Evolutionary conservation across 2,797 vertebrate species (phyloP), one percentile per base, ranked within the genome.

Genomic region (Acanthurus lineatus): DNA sequence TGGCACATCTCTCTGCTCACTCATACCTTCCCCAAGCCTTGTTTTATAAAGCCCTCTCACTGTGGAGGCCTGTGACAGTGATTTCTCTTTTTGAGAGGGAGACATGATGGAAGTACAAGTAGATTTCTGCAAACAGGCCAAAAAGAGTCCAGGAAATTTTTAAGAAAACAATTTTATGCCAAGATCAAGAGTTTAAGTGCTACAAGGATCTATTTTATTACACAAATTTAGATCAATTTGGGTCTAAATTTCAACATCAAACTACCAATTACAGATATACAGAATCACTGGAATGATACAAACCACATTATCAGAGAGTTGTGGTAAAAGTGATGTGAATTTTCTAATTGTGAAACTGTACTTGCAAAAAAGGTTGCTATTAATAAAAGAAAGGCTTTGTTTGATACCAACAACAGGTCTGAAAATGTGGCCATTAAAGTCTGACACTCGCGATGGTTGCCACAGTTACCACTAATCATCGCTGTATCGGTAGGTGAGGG

Each of bases 391-490:
- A 80, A 72, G 58, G 73, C 77, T 89, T 83, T 79, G 85, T 82
- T 64, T 85, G 64, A 76, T 76, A 65, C 77, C 58, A 65, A 88
- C 78, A 83, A 84, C 76, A 60, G 60, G 79, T 75, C 85, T 68
- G 70, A 65, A 89, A 87, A 81, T 75, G 82, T 83, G 81, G 53
- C 84, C 77, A 87, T 87, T 77, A 82, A 61, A 64, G 72, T 85
- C 65, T 60, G 79, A 85, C 59, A 70, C 71, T 11, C 47, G 76
- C 16, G 20, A 76, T 5, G 22, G 88, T 91, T 90, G 82, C 85
- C 89, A 90, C 82, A 80, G 91, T 87, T 81, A 91, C 89, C 47
- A 49, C 73, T 83, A 64, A 83, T 82, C 42, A 40, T 75, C 58
- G 49, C 35, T 20, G 76, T 61, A 11, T 76, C 64, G 54, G 75